phyloP scores from a whole-genome alignment of 2,797 vertebrate genomes.

The Petrocephalus sullivani region DNA sequence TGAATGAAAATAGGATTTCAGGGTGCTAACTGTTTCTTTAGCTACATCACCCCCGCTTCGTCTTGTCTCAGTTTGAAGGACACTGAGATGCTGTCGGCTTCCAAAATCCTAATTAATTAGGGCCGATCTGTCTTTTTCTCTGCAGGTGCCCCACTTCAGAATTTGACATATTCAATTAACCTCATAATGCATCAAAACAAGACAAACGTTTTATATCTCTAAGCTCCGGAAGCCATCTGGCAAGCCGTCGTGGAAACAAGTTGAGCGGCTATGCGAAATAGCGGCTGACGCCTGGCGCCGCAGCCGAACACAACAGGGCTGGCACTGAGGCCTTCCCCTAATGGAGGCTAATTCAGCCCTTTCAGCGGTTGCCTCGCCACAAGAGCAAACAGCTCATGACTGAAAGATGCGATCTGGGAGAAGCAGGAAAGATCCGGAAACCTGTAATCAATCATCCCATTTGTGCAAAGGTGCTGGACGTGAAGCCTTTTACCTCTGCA shows the following conservation, averaged over 20 bases:
- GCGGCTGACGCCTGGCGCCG: not conserved
- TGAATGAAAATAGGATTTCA: not conserved
- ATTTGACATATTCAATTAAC: conserved; percentile 20
- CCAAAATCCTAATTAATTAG: conserved; percentile 19
- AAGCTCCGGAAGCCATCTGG: conserved; percentile 15
- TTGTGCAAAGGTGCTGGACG: conserved; percentile 3
- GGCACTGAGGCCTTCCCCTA: not conserved
- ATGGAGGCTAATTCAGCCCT: conserved; percentile 13
- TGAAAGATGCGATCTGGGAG: not conserved
- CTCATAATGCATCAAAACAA: conserved; percentile 17
- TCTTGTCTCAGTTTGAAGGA: conserved; percentile 12
- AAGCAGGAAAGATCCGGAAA: not conserved
- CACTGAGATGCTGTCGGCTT: not conserved
- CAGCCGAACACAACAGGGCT: not conserved
- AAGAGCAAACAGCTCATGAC: not conserved
- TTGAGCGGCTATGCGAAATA: not conserved
- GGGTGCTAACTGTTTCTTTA: not conserved
- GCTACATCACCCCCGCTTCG: not conserved
- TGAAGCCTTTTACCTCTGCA: conserved; percentile 15
- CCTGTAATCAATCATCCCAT: conserved; percentile 18
- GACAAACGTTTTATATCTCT: conserved; percentile 1
- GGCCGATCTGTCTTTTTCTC: not conserved
- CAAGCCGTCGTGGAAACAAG: not conserved
- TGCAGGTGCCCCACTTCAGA: not conserved
- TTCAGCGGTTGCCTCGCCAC: not conserved